phyloP scores from a whole-genome alignment of 1,140 invertebrate genomes.

The Onthophagus taurus region DNA sequence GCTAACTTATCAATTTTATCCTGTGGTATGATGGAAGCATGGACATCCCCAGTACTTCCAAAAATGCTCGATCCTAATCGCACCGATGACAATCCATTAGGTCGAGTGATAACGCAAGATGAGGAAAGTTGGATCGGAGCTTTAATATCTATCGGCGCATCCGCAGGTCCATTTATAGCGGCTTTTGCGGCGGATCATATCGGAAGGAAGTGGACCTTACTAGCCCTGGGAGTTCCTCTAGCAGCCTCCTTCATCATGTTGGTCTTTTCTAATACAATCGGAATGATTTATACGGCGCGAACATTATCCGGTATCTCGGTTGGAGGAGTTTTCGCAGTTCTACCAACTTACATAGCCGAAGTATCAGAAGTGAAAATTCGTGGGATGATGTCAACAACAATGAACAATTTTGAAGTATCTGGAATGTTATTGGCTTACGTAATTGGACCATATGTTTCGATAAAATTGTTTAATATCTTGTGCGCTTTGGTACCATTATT shows the following conservation, averaged over 20 bases:
- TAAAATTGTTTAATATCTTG: constrained; percentile 45
- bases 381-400: constrained; percentile 17
- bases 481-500: constrained; percentile 39
- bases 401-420: constrained; percentile 18
- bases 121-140: constrained; percentile 75
- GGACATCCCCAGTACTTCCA: constrained; percentile 26
- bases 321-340: constrained; percentile 39
- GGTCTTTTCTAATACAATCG: constrained; percentile 32
- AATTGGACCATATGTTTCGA: constrained; percentile 46
- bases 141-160: constrained; percentile 67
- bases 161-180: constrained; percentile 56
- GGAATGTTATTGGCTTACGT: constrained; percentile 38
- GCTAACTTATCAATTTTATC: constrained; percentile 9
- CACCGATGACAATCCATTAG: constrained; percentile 33
- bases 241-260: constrained; percentile 36
- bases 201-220: constrained; percentile 44
- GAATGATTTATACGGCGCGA: constrained; percentile 33
- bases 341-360: constrained; percentile 43
- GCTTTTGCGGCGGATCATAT: constrained; percentile 58
- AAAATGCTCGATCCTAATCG: constrained; percentile 17
- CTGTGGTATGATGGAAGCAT: constrained; percentile 14
- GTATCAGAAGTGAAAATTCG: constrained; percentile 34
- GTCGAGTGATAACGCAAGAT: constrained; percentile 36
- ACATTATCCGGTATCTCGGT: constrained; percentile 37
- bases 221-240: constrained; percentile 33